Conservation (phyloP, 2,113 vertebrate genomes). For the Heteronetta atricapilla region DNA sequence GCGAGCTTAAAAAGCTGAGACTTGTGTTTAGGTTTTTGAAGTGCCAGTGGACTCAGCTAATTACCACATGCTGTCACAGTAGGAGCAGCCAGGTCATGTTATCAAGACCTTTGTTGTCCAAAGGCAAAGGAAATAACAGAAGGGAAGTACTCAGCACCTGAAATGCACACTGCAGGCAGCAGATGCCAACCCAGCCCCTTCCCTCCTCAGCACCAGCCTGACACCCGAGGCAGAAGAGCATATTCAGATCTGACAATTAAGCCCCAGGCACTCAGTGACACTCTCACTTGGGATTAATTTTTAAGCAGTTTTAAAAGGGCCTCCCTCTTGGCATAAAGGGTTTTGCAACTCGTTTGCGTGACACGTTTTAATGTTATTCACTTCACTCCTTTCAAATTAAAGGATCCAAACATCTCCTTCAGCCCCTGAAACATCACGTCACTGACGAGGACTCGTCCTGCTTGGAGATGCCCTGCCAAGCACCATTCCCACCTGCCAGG, state of each 20-base stretch:
- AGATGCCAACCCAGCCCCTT: neutral
- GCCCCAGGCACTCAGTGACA: neutral
- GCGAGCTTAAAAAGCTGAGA: conserved; percentile 6
- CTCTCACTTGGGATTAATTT: neutral
- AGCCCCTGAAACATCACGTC: neutral
- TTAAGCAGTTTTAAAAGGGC: neutral
- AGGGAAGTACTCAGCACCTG: neutral
- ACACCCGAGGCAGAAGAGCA: neutral
- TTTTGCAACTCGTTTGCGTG: neutral
- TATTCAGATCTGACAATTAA: neutral
- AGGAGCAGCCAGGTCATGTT: conserved; percentile 77
- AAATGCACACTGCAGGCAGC: neutral
- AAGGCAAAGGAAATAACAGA: neutral
- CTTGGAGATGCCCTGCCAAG: neutral
- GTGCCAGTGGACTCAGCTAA: conserved; percentile 50
- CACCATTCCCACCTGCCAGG: neutral
- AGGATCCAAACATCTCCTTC: neutral
- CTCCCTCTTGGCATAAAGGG: neutral
- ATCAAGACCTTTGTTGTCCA: conserved; percentile 21
- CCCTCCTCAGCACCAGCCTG: neutral
- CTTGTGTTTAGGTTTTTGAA: conserved; percentile 11
- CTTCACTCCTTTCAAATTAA: neutral
- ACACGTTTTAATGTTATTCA: neutral
- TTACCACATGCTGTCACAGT: conserved; percentile 79
- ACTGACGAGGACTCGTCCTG: accelerated